Conservation (phyloP, 2,888 invertebrate genomes). For the Polylopha cassiicola region DNA sequence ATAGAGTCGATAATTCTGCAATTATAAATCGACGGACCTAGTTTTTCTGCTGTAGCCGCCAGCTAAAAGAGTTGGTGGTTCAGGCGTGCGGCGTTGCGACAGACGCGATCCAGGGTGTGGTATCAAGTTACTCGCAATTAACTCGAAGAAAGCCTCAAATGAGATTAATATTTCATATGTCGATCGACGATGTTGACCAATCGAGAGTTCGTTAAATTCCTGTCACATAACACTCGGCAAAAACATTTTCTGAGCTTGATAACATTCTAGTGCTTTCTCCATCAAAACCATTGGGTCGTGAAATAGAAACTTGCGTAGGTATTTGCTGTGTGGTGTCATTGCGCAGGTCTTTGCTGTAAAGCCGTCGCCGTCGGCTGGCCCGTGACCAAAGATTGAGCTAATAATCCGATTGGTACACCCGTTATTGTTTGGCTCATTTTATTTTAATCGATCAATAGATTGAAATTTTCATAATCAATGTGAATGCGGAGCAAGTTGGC, state of each 20-base stretch:
- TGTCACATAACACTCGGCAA: constrained; percentile 1
- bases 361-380: constrained; percentile 26
- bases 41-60: background rate
- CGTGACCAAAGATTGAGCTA: constrained; percentile 33
- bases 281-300: constrained; percentile 57
- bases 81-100: constrained; percentile 12
- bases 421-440: constrained; percentile 11
- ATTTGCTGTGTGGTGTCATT: constrained; percentile 28
- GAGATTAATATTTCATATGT: too few relatives aligned
- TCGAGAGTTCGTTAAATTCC: background rate
- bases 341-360: constrained; percentile 22
- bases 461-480: constrained; percentile 16
- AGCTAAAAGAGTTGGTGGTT: constrained; percentile 12
- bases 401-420: constrained; percentile 23
- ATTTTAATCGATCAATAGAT: constrained; percentile 18
- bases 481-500: constrained; percentile 10
- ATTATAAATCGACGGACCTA: constrained; percentile 9
- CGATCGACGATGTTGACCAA: constrained; percentile 5
- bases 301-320: constrained; percentile 62
- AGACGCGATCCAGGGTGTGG: constrained; percentile 19
- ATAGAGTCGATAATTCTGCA: constrained; percentile 14
- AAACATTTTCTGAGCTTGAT: constrained; percentile 9
- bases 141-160: constrained; percentile 15
- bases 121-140: constrained; percentile 16
- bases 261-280: constrained; percentile 46